A percentile compares a stretch with the other conserved stretches of the same genome.
phyloP scores from a whole-genome alignment of 64 coral and sea anemone species.

The Platygyra sinensis region DNA sequence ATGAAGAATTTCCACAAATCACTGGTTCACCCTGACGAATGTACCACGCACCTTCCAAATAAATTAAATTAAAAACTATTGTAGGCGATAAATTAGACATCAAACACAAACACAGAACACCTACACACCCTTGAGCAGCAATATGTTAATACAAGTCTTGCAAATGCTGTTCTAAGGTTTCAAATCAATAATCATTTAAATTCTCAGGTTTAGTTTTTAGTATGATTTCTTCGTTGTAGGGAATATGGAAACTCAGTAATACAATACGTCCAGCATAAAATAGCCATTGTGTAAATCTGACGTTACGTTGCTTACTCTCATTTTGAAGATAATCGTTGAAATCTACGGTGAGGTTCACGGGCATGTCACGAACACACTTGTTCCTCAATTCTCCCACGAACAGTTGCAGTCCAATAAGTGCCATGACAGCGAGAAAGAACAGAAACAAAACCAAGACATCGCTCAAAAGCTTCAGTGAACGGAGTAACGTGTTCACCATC shows the following conservation, averaged over 20 bases:
- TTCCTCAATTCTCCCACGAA: slow-evolving; percentile 68
- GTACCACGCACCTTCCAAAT: slow-evolving; percentile 46
- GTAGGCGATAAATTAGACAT: too few relatives aligned
- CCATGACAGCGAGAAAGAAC: slow-evolving; percentile 67
- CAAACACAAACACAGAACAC: too few relatives aligned
- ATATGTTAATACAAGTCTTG: too few relatives aligned
- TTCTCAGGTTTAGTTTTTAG: too few relatives aligned
- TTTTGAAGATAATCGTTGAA: background rate
- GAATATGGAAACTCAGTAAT: too few relatives aligned
- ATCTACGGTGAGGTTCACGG: background rate
- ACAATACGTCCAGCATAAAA: too few relatives aligned
- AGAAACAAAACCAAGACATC: slow-evolving; percentile 78
- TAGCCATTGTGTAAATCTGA: too few relatives aligned
- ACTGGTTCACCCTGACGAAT: slow-evolving; percentile 30
- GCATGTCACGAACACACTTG: slow-evolving; percentile 44
- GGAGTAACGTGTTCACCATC: slow-evolving; percentile 77
- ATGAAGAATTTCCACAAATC: slow-evolving; percentile 70
- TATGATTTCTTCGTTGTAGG: too few relatives aligned
- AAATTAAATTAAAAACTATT: background rate
- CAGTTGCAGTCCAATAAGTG: slow-evolving; percentile 66
- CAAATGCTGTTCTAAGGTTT: too few relatives aligned
- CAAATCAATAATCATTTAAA: too few relatives aligned
- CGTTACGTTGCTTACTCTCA: slow-evolving; percentile 15
- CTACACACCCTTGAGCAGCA: too few relatives aligned
- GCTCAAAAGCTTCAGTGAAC: slow-evolving; percentile 72